Evolutionary conservation across 1,140 invertebrate species (phyloP), one percentile per base, ranked within the genome.

Genomic region (Pararge aegeria): DNA sequence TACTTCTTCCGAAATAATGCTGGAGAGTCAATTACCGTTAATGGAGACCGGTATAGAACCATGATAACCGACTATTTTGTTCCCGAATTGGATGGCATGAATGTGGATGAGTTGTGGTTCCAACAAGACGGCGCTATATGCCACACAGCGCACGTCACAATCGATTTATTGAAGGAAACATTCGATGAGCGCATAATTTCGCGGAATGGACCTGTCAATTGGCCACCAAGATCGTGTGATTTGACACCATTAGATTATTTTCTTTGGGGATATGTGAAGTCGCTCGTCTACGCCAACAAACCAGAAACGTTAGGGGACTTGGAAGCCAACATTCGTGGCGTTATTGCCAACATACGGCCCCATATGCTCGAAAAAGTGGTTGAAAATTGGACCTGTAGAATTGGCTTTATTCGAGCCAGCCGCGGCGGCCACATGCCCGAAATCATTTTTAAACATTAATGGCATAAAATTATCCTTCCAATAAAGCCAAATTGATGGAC

Each of bases 31-130:
- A 63, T 78, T 40, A 76, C 70, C 5, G 77, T 83, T 44, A 80
- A 74, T 64, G 72, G 59, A 16, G 73, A 70, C 4, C 66, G 72
- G n/a, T 80, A 84, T 65, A 53, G 72, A 34, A 19, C 50, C 7
- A 80, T 85, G 78, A 70, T 80, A 29, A 60, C 37, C n/a, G 54
- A 82, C 19, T 80, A 75, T 71, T 76, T 80, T n/a, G 27, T 52
- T 9, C 55, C 50, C 27, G n/a, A 59, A 64, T 56, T 60, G 46
- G 46, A 55, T 13, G 21, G 50, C 20, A 20, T 38, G 6, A 40
- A 56, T 21, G 3, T 55, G 9, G 29, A 56, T 1, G 38, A 59
- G 6, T 51, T 54, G 44, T 67, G 51, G 50, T 62, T 67, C 16
- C 55, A 62, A 50, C 55, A 62, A 51, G 59, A 62, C 37, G 52